phyloP scores from a whole-genome alignment of 2,113 vertebrate species.

The Anhinga rufa region DNA sequence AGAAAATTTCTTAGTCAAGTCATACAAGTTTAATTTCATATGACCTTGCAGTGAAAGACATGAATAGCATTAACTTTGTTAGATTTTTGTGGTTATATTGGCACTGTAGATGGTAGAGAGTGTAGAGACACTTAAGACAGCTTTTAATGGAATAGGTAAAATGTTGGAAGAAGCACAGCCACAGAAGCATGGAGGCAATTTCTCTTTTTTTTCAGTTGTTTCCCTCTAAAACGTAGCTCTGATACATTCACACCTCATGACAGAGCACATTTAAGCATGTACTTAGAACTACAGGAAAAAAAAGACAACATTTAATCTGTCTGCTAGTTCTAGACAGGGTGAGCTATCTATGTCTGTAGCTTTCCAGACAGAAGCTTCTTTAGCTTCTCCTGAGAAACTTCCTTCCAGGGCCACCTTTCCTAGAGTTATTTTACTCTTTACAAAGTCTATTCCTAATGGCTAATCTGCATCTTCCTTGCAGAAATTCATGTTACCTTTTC shows the following conservation, averaged over 20 bases:
- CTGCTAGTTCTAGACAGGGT: neutral
- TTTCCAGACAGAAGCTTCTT: neutral
- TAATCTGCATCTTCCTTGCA: neutral
- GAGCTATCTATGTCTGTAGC: neutral
- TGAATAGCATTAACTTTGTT: neutral
- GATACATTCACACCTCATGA: neutral
- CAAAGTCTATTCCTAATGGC: neutral
- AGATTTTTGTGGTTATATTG: neutral
- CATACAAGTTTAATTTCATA: neutral
- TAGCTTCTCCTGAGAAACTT: neutral
- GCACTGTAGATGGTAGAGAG: neutral
- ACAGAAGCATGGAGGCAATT: neutral
- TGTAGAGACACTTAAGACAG: neutral
- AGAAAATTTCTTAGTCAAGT: neutral
- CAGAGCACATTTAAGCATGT: neutral
- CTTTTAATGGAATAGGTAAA: neutral
- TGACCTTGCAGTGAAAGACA: neutral
- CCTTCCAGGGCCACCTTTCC: neutral
- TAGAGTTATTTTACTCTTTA: neutral
- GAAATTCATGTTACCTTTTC: neutral
- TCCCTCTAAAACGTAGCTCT: neutral
- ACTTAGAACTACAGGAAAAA: neutral
- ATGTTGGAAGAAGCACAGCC: neutral
- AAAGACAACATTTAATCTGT: neutral
- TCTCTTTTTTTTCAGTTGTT: neutral